phyloP scores from a whole-genome alignment of 2,113 vertebrate species.

The Micronycteris hirsuta region DNA sequence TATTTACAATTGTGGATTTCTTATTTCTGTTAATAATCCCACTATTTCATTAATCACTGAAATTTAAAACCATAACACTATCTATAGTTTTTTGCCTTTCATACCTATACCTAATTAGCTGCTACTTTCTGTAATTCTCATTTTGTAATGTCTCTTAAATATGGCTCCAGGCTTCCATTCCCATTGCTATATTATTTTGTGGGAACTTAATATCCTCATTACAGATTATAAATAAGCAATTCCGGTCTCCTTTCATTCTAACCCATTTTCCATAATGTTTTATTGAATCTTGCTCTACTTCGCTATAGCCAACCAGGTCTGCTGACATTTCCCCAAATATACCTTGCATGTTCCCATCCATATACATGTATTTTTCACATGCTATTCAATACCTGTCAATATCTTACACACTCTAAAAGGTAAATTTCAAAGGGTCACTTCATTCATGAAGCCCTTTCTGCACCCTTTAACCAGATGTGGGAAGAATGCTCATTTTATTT shows the following conservation, averaged over 20 bases:
- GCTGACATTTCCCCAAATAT: not conserved
- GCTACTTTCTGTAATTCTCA: not conserved
- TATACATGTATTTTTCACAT: not conserved
- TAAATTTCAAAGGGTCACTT: not conserved
- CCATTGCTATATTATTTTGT: not conserved
- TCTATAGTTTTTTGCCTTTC: not conserved
- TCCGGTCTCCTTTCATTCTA: not conserved
- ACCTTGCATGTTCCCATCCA: not conserved
- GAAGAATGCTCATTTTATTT: not conserved
- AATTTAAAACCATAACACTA: not conserved
- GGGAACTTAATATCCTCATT: not conserved
- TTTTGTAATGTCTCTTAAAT: not conserved
- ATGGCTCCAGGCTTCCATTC: not conserved
- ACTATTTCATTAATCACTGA: not conserved
- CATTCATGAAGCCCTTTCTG: not conserved
- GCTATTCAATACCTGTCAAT: not conserved
- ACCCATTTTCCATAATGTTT: not conserved
- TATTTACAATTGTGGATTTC: not conserved
- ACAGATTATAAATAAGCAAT: not conserved
- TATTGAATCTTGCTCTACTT: not conserved
- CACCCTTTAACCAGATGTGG: not conserved
- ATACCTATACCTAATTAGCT: not conserved
- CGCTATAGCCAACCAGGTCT: not conserved
- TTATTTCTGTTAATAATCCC: not conserved
- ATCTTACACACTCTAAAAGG: not conserved